phyloP scores from a whole-genome alignment of 30 jellyfish, hydroid and myxozoan genomes.

The Aurelia aurita region DNA sequence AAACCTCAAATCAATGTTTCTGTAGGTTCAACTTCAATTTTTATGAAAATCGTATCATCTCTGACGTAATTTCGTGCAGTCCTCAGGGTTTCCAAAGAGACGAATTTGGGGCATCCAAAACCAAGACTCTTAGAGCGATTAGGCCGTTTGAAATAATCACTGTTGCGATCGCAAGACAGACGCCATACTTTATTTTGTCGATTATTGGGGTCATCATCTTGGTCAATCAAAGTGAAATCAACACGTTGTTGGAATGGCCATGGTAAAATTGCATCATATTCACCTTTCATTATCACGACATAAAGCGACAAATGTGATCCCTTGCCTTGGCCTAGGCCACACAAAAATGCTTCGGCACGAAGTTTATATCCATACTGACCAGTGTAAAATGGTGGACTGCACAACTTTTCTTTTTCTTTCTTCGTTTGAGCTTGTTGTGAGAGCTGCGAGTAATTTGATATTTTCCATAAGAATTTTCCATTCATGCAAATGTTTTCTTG shows the following conservation, averaged over 20 bases:
- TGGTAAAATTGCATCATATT: constrained; percentile 97
- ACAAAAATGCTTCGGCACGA: constrained; percentile 96
- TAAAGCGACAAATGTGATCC: constrained; percentile 95
- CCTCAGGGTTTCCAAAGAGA: constrained; percentile 90
- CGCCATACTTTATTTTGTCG: constrained; percentile 96
- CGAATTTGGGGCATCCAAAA: constrained; percentile 98
- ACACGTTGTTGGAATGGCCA: constrained; percentile 98
- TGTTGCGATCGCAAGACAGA: constrained; percentile 92
- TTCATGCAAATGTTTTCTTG: constrained; percentile 97
- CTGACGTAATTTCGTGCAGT: constrained; percentile 87
- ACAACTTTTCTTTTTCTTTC: constrained; percentile 91
- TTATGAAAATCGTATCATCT: constrained; percentile 88
- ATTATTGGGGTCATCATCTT: constrained; percentile 85
- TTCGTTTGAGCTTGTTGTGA: constrained; percentile 92
- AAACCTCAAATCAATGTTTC: constrained; percentile 56
- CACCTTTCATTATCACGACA: constrained; percentile 98
- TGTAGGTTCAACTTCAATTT: constrained; percentile 94
- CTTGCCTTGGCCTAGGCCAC: constrained; percentile 98
- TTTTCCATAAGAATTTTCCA: constrained; percentile 95
- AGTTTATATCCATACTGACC: constrained; percentile 97
- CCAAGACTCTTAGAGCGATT: constrained; percentile 95
- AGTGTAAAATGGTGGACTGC: constrained; percentile 98
- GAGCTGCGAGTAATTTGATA: constrained; percentile 83
- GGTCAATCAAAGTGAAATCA: constrained; percentile 91
- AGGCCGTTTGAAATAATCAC: constrained; percentile 94